These are phyloP conservation scores for Catocala fraxini DNA, from an alignment of 2,888 invertebrate species.

Conservation along the genomic window DNA sequence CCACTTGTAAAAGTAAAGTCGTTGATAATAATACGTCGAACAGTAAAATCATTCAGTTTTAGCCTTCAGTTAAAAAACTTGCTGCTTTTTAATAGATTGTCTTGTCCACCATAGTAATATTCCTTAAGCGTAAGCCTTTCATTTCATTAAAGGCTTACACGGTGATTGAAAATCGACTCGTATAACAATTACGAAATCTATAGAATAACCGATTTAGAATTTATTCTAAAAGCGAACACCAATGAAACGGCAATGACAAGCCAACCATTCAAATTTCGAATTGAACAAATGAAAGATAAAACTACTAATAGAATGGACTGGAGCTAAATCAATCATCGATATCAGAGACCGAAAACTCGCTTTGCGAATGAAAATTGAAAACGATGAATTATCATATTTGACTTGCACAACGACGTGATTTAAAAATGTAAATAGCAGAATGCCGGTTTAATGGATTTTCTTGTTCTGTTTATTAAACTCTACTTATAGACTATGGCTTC, in stretches of 20 bases:
- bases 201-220: background rate
- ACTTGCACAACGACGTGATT: constrained; percentile 16
- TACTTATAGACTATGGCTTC: too few species aligned
- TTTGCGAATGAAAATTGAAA: constrained; percentile 48
- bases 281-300: constrained; percentile 51
- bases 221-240: constrained; percentile 8
- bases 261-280: constrained; percentile 31
- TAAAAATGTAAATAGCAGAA: constrained; percentile 24
- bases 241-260: constrained; percentile 16
- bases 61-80: too few species aligned
- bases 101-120: too few species aligned
- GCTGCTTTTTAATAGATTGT: too few species aligned
- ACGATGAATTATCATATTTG: constrained; percentile 35
- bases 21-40: too few species aligned
- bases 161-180: too few species aligned
- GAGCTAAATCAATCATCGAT: constrained; percentile 55
- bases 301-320: constrained; percentile 46
- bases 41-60: too few species aligned
- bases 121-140: too few species aligned
- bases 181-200: too few species aligned
- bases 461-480: background rate
- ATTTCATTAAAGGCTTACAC: too few species aligned
- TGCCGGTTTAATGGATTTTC: background rate
- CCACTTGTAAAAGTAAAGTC: too few species aligned
- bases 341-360: constrained; percentile 48